Base-by-base conservation (phyloP, 2,797 vertebrate species). In the Xiphorhynchus erythropygius region DNA sequence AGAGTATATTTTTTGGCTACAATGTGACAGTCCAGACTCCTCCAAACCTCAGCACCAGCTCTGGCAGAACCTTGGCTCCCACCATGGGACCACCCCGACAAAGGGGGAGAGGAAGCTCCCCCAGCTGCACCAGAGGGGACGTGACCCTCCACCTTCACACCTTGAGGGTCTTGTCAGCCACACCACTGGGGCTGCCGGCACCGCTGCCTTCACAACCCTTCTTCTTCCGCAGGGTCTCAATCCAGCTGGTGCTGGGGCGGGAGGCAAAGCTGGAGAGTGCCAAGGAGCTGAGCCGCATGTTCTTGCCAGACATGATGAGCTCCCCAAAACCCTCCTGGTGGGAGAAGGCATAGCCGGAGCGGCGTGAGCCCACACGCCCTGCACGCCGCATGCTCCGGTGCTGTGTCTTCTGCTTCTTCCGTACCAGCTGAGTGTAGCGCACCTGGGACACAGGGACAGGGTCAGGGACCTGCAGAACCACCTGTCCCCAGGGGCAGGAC, bases 251-350 rank as follows among this genome's bases (percentile, higher is more conserved):
- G 96, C 98, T 98, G 95, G 99, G 98, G 50, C 98, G 98, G 7
- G 98, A 92, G 46, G 98, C 91, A 11, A 99, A 99, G 78, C 97
- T 96, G 90, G 99, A 98, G 32, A 99, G 97, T 0, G 98, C 98
- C 85, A 99, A 74, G 23, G 99, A 99, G 59, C 99, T 99, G 49
- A 99, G 98, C 9, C 99, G 96, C 99, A 99, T 99, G 98, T 99
- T 99, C 96, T 99, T 99, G 74, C 99, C 99, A 0, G 99, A 99
- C 92, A 99, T 99, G 95, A 99, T 99, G 89, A 99, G 98, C 95
- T 99, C 99, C 49, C 99, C 99, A 0, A 99, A 99, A 39, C 99
- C 99, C 84, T 99, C 99, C 96, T 99, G 99, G 96, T 99, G 99
- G 10, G 99, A 99, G 84, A 99, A 99, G 83, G 99, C 99, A 0